Evolutionary conservation across 2,113 vertebrate species (phyloP), one percentile per base, ranked within the genome.

Genomic region (Castor canadensis): DNA sequence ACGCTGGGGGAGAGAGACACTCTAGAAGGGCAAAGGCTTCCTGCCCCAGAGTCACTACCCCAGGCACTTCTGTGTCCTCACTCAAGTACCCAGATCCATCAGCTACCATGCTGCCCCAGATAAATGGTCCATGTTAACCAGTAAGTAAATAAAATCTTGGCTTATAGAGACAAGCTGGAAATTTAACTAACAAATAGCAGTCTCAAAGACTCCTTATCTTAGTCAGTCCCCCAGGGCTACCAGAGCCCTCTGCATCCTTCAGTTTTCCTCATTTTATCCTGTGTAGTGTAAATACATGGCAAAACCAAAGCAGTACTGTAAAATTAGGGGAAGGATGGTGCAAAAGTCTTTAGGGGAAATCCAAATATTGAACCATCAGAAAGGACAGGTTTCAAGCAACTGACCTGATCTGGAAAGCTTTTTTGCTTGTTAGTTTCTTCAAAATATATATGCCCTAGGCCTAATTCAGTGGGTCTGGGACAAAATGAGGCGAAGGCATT

Each of bases 1-100:
- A 35, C 99, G 99, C 99, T 99, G 98, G 13, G 28, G 43, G n/a
- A 28, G 45, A 95, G 24, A 75, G 15, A 83, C 28, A 77, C 38
- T 43, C 58, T 52, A 28, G 69, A 15, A 6, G 40, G 12, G 40
- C 49, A 40, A 13, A 0, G 0, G 0, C 26, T 89, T 87, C 16
- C 47, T 1, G 10, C 26, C 26, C 49, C n/a, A 11, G 0, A 4
- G 9, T 38, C 56, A 12, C 60, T 49, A 16, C 0, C 69, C 87
- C 1, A 1, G 26, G 47, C 35, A 47, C 58, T 1, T 45, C 45
- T 1, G 15, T 28, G 52, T 30, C 45, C 13, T 83, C 62, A 75
- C 40, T 64, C 26, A 49, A 58, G 47, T 22, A 40, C 67, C 40
- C 75, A 38, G 62, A 49, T 54, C 30, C 30, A 6, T 28, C 20